These are phyloP conservation scores for Heliconius charithonia DNA, from an alignment of 2,888 invertebrate species.

Conservation along the genomic window DNA sequence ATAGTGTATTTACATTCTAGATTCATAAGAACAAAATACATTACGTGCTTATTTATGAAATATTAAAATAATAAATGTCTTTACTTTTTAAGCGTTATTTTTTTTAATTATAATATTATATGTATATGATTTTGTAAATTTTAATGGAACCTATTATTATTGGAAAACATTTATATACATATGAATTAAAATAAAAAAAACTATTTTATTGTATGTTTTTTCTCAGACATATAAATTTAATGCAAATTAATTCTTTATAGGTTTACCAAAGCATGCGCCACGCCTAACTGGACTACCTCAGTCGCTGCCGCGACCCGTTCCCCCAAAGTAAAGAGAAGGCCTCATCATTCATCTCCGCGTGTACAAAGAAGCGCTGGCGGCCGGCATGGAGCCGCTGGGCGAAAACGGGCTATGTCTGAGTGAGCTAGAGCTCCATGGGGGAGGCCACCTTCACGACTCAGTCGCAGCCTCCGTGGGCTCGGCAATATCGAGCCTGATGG, in stretches of 20 bases:
- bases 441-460: conserved; percentile 79
- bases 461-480: conserved; percentile 82
- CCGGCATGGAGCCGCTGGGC: conserved; percentile 87
- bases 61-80: not conserved
- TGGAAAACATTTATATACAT: no score
- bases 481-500: conserved; percentile 83
- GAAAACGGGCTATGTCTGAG: conserved; percentile 89
- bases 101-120: not conserved
- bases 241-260: conserved; percentile 28
- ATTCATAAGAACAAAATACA: not conserved
- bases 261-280: conserved; percentile 43
- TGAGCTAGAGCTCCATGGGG: conserved; percentile 85
- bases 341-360: conserved; percentile 82
- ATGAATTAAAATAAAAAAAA: no score
- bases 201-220: not conserved
- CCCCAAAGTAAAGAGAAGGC: conserved; percentile 57
- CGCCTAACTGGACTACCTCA: conserved; percentile 26
- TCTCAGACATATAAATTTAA: not conserved
- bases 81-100: not conserved
- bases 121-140: not conserved
- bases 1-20: no score
- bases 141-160: no score
- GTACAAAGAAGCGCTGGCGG: conserved; percentile 85
- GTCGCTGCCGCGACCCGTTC: conserved; percentile 55
- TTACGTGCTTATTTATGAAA: not conserved